These are phyloP conservation scores for Rhorus exstirpatorius DNA, from an alignment of 2,888 invertebrate genomes.

Conservation along the genomic window DNA sequence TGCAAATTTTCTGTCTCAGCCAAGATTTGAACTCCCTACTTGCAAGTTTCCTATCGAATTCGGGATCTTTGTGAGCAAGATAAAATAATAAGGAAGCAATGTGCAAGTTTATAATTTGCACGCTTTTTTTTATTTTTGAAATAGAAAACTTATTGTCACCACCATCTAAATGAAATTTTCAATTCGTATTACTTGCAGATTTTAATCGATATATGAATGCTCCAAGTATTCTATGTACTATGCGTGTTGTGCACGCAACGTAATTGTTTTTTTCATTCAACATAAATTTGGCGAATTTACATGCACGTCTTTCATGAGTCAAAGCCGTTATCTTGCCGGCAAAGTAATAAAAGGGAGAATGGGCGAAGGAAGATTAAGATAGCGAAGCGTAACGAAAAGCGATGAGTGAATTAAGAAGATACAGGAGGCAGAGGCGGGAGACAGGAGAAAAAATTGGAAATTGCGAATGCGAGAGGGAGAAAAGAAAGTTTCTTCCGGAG, in stretches of 20 bases:
- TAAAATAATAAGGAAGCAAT: no score
- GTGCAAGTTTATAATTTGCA: no score
- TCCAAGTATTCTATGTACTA: no score
- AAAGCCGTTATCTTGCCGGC: slow-evolving; percentile 4
- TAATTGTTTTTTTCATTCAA: not conserved
- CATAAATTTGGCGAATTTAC: slow-evolving; percentile 21
- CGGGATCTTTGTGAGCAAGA: no score
- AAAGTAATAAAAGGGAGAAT: not conserved
- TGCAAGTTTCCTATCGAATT: no score
- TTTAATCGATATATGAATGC: no score
- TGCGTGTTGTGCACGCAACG: not conserved
- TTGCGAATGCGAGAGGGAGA: slow-evolving; percentile 3
- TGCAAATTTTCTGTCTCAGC: no score
- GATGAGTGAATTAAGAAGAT: slow-evolving; percentile 47
- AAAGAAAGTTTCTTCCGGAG: slow-evolving; percentile 15
- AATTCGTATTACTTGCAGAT: no score
- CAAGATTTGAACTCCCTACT: no score
- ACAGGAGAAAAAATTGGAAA: slow-evolving; percentile 29
- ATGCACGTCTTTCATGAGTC: slow-evolving; percentile 4
- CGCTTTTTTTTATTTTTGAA: no score
- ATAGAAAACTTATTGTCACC: no score
- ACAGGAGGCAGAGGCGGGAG: slow-evolving; percentile 26
- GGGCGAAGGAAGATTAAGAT: slow-evolving; percentile 30
- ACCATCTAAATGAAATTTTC: no score
- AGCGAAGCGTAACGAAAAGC: slow-evolving; percentile 33